Base-by-base conservation (phyloP, 2,888 invertebrate species). In the Ennomos quercinarius region DNA sequence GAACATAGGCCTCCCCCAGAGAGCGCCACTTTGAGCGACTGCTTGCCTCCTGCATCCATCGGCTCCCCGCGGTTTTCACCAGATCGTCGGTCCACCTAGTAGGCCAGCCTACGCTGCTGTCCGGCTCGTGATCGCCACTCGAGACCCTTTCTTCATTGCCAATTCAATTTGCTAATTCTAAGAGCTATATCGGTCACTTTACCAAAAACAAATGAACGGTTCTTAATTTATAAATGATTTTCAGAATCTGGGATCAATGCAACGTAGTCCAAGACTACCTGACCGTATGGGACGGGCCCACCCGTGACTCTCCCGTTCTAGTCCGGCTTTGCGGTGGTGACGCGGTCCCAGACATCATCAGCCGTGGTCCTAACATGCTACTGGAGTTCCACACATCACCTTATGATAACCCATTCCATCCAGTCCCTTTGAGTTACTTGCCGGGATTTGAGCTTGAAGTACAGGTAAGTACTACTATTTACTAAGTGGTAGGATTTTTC, bases 361-460 rank as follows among this genome's bases (percentile, higher is more conserved):
- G 95, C 78, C 95, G 96, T 74, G 95, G 96, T 9, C 95, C 96
- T 55, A 95, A 96, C 79, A 95, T 97, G 94, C 89, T 97, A 50
- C 92, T 97, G 46, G 96, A 96, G 85, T 96, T 97, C 77, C 96
- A 96, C 80, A 97, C 96, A 12, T 96, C 96, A 2, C 95, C 96
- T 0, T 96, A 94, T 80, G 97, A 96, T 82, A 96, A 96, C 84
- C 96, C 96, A 1, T 96, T 96, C 83, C 96, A 96, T 86, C 96
- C 96, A 1, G 94, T 96, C 10, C 96, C 96, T 9, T 87, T 96
- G 75, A 96, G 96, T 69, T 96, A 96, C 82, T 87, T 97, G 61
- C 96, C 96, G 1, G 96, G 96, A 67, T 97, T 97, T 76, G 97
- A 97, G 80, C 93, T 97, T 48, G 96, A 97, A 90, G 95, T 97